Base-by-base conservation (phyloP, 2,113 vertebrate genomes). In the Clarias macrocephalus region DNA sequence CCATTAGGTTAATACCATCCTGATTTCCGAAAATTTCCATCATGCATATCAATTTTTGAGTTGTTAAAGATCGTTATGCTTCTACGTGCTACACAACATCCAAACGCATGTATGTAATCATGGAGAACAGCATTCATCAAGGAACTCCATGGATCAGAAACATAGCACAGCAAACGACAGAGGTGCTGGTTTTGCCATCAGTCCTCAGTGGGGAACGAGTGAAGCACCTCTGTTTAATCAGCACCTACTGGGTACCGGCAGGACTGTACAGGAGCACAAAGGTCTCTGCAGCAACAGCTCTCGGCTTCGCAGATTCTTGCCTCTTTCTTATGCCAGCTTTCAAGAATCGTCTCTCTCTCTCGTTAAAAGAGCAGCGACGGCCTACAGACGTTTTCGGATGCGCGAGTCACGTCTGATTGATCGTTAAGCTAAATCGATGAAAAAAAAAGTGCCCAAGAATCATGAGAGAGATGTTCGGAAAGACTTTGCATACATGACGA, bases 181-280 rank as follows among this genome's bases (percentile, higher is more conserved):
- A 75, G 19, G 66, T 42, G 72, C 56, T 76, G 15, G 37, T 82
- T 84, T 73, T 80, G 59, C 59, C 76, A 80, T 76, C 56, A 63
- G 28, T 42, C 15, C 68, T 86, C 52, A 82, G 73, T 37, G 54
- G 79, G 56, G 19, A 87, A 19, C 52, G 66, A 62, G 9, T 57
- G 66, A 10, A 28, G 10, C 37, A 54, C 80, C 68, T 85, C 56
- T 81, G 68, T 63, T 63, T 86, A 80, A 86, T 52, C 37, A 85
- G 83, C 83, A 70, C 70, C 84, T 88, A 59, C 56, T n/a, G 33
- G 80, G 52, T 73, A 86, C 60, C 16, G 18, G 56, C 28, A 88
- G 59, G 23, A 82, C 80, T 28, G 16, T n/a, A 79, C 28, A 79
- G 60, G 19, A 30, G 37, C 72, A 23, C 72, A 84, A 80, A 83